Base-by-base conservation (phyloP, 1,140 invertebrate genomes). In the Aphis gossypii region DNA sequence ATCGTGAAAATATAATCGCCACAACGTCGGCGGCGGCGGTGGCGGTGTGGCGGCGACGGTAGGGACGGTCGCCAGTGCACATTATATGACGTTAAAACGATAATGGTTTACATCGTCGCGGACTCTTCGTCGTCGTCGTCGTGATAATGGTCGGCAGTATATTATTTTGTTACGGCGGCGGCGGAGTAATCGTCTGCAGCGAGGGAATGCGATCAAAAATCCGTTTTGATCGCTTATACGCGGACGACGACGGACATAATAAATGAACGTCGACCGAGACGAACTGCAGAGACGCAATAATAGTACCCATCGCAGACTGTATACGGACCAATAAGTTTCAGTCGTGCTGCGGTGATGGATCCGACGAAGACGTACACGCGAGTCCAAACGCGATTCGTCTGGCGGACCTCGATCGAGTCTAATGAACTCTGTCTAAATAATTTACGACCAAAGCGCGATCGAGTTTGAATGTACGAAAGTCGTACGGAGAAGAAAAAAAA, bases 171-270 rank as follows among this genome's bases (percentile, higher is more conserved):
- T 30, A 38, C 21, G 8, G 41, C 23, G 23, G 11, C 21, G 35
- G 21, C 23, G 38, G 44, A 38, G 83, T 44, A 84, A 84, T 84
- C 35, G 83, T 25, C 48, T 14, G 48, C 23, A 25, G 41, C 23
- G 30, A 7, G 83, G 41, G 83, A 84, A 84, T 84, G 38, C 83
- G 38, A 84, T 41, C 83, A 84, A 84, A 84, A 84, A 84, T 84
- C 83, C 35, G 41, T 44, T 44, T 84, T 23, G 9, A 23, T 35
- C 68, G 11, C 23, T 41, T 41, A 8, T 41, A 38, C 38, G 56
- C 8, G 9, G 56, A 30, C 56, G 30, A n/a, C 5, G 60, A 76
- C 5, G 60, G 60, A n/a, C n/a, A 18, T n/a, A n/a, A 68, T 30
- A 68, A 68, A 68, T 30, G 2, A 76, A n/a, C n/a, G n/a, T 76